Conservation (phyloP, 2,797 vertebrate species). For the Linurgus olivaceus region DNA sequence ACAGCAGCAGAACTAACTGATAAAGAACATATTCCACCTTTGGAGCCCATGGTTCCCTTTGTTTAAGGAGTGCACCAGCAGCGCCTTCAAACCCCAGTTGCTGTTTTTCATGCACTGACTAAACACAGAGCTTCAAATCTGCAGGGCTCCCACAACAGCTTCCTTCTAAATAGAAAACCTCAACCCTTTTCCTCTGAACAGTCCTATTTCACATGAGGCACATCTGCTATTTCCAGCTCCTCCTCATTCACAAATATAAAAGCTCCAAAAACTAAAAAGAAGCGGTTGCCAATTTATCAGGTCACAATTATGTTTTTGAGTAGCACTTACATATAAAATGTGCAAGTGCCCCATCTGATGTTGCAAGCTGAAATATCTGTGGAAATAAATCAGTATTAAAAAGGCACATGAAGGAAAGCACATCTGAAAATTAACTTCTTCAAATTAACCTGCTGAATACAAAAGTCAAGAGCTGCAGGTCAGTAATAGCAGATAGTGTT, state of each 20-base stretch:
- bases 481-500: not conserved
- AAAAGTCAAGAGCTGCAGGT: not conserved
- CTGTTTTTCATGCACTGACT: not conserved
- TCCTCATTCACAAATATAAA: not conserved
- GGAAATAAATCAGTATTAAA: not conserved
- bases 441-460: not conserved
- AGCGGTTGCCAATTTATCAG: not conserved
- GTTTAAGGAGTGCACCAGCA: not conserved
- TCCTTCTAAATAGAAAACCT: not conserved
- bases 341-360: not conserved
- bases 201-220: not conserved
- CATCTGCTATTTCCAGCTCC: not conserved
- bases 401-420: not conserved
- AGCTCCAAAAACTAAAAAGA: not conserved
- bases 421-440: not conserved
- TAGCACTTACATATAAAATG: not conserved
- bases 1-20: not conserved
- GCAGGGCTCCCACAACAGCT: not conserved
- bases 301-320: not conserved
- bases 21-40: not conserved
- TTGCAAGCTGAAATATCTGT: not conserved
- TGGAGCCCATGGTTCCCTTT: not conserved
- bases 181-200: not conserved
- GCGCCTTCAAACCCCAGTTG: not conserved
- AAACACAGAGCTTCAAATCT: not conserved